These are phyloP conservation scores for Pipistrellus pipistrellus DNA, from an alignment of 2,797 vertebrate species.

Conservation along the genomic window DNA sequence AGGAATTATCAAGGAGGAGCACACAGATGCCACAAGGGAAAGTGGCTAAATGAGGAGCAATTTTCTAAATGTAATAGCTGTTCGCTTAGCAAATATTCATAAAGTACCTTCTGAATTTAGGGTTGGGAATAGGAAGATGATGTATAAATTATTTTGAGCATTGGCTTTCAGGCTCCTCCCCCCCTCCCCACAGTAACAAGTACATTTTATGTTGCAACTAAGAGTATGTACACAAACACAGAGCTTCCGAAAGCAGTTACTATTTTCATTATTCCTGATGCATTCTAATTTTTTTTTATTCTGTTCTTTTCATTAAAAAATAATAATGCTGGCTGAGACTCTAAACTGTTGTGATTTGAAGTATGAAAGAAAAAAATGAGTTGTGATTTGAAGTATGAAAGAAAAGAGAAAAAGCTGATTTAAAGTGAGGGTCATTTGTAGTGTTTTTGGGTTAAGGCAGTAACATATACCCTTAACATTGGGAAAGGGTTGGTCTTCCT, in stretches of 20 bases:
- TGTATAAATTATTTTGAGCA: conserved; percentile 16
- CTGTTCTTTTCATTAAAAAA: conserved; percentile 24
- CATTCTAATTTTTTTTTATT: neutral
- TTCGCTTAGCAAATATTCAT: conserved; percentile 36
- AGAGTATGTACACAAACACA: neutral
- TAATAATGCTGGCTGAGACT: neutral
- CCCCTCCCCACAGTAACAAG: neutral
- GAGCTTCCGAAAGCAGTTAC: conserved; percentile 15
- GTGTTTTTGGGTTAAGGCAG: conserved; percentile 14
- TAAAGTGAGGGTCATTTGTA: conserved; percentile 31
- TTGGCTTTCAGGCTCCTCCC: conserved; percentile 4
- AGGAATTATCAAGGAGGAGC: neutral
- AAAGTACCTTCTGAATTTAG: conserved; percentile 21
- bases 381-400: conserved; percentile 39
- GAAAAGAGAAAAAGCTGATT: neutral
- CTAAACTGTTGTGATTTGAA: neutral
- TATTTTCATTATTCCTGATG: neutral
- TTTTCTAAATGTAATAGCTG: conserved; percentile 33
- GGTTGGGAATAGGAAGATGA: neutral
- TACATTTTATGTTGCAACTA: neutral
- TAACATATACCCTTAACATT: conserved; percentile 16
- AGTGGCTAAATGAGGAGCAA: neutral
- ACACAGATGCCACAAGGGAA: neutral
- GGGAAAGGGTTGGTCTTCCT: neutral
- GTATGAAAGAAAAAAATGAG: too few species aligned